Base-by-base conservation (phyloP, 2,113 vertebrate species). In the Sardina pilchardus region DNA sequence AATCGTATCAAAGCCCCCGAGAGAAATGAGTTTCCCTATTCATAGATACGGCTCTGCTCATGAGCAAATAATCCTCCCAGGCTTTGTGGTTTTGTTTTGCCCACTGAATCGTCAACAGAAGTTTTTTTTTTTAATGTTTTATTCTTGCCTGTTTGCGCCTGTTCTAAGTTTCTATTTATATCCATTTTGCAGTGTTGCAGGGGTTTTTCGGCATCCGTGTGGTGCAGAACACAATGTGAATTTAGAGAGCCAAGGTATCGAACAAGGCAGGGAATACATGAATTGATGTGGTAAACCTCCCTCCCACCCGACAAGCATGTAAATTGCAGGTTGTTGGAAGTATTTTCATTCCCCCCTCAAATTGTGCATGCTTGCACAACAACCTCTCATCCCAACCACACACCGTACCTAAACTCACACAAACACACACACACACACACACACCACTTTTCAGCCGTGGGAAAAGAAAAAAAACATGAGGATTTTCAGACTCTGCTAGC, bases 391-490 rank as follows among this genome's bases (percentile, higher is more conserved):
- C 16, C 63, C 42, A 17, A 39, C 7, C n/a, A 34, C 63, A 45
- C 63, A 36, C n/a, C 87, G 83, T 39, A 39, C 83, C 47, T 83
- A 71, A 81, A 43, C 24, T 34, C 82, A 82, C 87, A 39, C 81
- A 30, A 87, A 78, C 82, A 88, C 71, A 86, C 53, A n/a, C n/a
- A 88, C 83, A 48, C 43, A n/a, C 56, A 88, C 59, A 78, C 17
- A 8, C 24, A 24, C 83, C 44, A 34, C 16, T 26, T 71, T 59
- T 34, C 63, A 9, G 21, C 63, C 63, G 34, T 34, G 26, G 7
- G 9, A 30, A 34, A 34, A 30, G 16, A 34, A 14, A 16, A 16
- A 26, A 71, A 26, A 12, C 24, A n/a, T 42, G 10, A 47, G 9
- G 6, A 12, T 78, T 78, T 78, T 36, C 71, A 75, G 30, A 75